Conservation (phyloP, 2,797 vertebrate genomes). For the Chloroceryle amazona region DNA sequence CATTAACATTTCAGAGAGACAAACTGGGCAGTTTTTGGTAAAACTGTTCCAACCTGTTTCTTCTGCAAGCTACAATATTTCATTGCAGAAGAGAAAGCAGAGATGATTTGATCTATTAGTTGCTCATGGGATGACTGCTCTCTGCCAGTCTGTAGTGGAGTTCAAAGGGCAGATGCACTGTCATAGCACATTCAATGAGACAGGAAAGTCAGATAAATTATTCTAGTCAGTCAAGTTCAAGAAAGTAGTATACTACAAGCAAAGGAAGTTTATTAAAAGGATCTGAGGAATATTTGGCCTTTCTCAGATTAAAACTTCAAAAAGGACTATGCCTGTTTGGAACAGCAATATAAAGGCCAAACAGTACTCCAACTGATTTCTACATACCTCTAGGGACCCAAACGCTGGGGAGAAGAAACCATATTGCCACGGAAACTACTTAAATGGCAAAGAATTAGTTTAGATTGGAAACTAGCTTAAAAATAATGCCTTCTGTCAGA, state of each 20-base stretch:
- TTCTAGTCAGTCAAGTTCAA: background rate
- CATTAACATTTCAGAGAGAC: background rate
- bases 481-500: background rate
- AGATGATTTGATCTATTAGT: background rate
- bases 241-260: background rate
- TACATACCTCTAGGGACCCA: background rate
- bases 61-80: background rate
- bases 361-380: fast-evolving
- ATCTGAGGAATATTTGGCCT: background rate
- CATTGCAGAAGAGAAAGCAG: background rate
- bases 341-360: background rate
- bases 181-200: background rate
- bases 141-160: background rate
- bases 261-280: background rate
- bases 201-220: background rate
- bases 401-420: background rate
- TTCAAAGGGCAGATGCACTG: background rate
- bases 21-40: background rate
- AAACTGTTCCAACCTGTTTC: background rate
- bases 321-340: background rate
- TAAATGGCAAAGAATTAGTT: background rate
- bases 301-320: background rate
- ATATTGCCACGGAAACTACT: background rate
- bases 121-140: background rate
- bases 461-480: background rate